Conservation (phyloP, 2,797 vertebrate species). For the Limnodromus scolopaceus region DNA sequence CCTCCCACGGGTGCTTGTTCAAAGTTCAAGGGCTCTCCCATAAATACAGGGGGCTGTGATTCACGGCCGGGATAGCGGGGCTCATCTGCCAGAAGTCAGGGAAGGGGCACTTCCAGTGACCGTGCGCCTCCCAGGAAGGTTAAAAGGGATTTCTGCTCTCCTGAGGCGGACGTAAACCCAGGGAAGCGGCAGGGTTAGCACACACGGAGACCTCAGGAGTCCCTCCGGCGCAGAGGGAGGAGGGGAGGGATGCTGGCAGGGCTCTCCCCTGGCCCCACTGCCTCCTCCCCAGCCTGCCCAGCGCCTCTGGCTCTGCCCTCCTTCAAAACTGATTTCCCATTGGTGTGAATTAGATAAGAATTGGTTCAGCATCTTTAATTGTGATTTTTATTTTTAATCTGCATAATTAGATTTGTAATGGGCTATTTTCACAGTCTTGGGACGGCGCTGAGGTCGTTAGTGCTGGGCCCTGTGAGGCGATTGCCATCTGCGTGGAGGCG, state of each 20-base stretch:
- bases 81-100: background rate
- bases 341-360: background rate
- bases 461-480: background rate
- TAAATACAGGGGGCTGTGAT: background rate
- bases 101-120: background rate
- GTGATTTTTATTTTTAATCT: conserved; percentile 17
- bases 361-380: background rate
- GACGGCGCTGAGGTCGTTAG: background rate
- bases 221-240: accelerated
- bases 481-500: background rate
- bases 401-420: background rate
- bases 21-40: background rate
- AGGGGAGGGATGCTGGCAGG: background rate
- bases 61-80: accelerated
- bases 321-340: background rate
- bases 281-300: background rate
- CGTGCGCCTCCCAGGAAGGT: background rate
- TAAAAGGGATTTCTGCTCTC: background rate
- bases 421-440: background rate
- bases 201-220: background rate
- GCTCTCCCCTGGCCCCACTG: accelerated
- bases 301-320: background rate
- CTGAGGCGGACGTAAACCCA: background rate
- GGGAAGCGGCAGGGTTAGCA: background rate
- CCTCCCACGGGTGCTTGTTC: accelerated